A percentile compares a stretch with the other conserved stretches of the same genome.
phyloP scores from a whole-genome alignment of 2,888 invertebrate species.

The Antheraea assamensis region DNA sequence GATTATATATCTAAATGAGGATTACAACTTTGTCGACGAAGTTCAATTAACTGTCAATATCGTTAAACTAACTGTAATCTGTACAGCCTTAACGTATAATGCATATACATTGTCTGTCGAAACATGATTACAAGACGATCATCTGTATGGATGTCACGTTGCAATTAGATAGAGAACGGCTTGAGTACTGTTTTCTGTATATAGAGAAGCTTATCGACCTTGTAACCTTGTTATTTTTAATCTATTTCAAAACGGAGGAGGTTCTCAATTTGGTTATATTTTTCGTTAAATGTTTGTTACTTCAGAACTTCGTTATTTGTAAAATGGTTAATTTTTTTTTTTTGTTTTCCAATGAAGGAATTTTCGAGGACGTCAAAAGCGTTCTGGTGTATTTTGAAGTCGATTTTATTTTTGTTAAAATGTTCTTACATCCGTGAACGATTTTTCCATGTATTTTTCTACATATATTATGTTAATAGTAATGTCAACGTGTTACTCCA shows the following conservation, averaged over 20 bases:
- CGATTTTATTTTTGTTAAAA: too few relatives aligned
- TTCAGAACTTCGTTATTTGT: too few relatives aligned
- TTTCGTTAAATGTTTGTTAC: too few relatives aligned
- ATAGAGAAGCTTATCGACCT: background rate
- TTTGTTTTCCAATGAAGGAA: too few relatives aligned
- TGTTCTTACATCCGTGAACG: too few relatives aligned
- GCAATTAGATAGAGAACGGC: background rate
- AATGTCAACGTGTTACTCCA: background rate
- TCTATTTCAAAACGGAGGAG: too few relatives aligned
- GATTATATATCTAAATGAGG: background rate
- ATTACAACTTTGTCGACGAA: background rate
- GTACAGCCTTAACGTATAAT: background rate
- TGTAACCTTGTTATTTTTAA: background rate
- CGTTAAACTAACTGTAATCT: background rate
- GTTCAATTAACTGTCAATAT: background rate
- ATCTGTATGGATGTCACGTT: background rate
- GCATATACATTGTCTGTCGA: background rate
- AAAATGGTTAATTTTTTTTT: too few relatives aligned
- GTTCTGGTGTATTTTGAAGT: too few relatives aligned
- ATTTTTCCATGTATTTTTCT: background rate
- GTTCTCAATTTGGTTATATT: too few relatives aligned
- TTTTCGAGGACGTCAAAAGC: too few relatives aligned
- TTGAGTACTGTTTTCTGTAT: background rate
- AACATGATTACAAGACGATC: background rate
- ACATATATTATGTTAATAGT: background rate